These are phyloP conservation scores for Enhydra lutris DNA, from an alignment of 2,113 vertebrate species.

Conservation along the genomic window DNA sequence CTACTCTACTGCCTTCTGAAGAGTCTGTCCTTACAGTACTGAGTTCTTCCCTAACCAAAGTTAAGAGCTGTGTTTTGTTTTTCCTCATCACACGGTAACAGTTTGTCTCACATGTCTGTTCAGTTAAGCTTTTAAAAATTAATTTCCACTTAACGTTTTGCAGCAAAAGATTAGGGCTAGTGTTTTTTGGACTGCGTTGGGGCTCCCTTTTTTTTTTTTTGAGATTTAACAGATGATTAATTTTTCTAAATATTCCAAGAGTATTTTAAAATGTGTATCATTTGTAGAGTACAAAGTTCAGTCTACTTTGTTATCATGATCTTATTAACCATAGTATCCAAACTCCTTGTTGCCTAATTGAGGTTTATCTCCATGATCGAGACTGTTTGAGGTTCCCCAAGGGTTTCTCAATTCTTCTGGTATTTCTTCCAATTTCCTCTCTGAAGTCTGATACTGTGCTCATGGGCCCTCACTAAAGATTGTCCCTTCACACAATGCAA, in stretches of 20 bases:
- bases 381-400: background rate
- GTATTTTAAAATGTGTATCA: constrained; percentile 17
- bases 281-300: constrained; percentile 13
- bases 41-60: background rate
- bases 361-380: background rate
- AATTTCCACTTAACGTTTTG: constrained; percentile 11
- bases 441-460: background rate
- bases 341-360: background rate
- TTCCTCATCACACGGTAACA: background rate
- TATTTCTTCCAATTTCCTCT: background rate
- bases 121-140: constrained; percentile 34
- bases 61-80: background rate
- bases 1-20: background rate
- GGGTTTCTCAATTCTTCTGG: background rate
- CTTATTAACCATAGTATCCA: constrained; percentile 7
- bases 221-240: constrained; percentile 40
- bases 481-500: background rate
- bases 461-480: background rate
- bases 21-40: background rate
- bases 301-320: background rate
- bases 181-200: background rate
- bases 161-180: background rate
- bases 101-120: background rate
- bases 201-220: background rate
- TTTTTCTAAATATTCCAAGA: constrained; percentile 35